Evolutionary conservation across 2,113 vertebrate genomes (phyloP).

Genomic region (Polypterus senegalus): DNA sequence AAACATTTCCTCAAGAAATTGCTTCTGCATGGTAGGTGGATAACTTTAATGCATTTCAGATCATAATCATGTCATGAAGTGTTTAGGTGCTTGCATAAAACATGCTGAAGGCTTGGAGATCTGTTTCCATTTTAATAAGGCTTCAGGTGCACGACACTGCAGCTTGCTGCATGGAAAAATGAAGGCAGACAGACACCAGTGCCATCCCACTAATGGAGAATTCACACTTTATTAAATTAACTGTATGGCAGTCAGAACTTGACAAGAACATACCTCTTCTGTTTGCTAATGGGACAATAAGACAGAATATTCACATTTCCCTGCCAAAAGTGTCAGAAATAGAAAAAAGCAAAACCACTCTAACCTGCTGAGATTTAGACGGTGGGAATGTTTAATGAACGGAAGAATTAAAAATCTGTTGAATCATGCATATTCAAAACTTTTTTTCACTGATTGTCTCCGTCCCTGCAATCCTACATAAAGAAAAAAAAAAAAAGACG

Average conservation of each 20-base stretch:
- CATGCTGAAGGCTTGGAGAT: neutral
- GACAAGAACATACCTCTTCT: slow-evolving; percentile 12
- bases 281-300: slow-evolving; percentile 14
- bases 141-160: neutral
- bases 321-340: slow-evolving; percentile 1
- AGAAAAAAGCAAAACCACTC: slow-evolving; percentile 3
- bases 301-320: slow-evolving; percentile 11
- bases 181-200: no score
- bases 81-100: neutral
- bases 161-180: neutral
- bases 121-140: neutral
- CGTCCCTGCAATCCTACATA: no score
- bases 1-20: neutral
- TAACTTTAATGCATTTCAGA: neutral
- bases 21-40: neutral
- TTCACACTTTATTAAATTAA: slow-evolving; percentile 8
- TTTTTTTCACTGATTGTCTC: neutral
- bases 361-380: slow-evolving; percentile 8
- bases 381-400: neutral
- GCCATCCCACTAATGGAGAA: neutral
- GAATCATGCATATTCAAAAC: slow-evolving; percentile 5
- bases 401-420: slow-evolving; percentile 3
- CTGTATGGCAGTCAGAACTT: slow-evolving; percentile 9
- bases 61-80: slow-evolving; percentile 2
- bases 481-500: no score